A percentile compares a stretch with the other conserved stretches of the same genome.
These are phyloP conservation scores for Alcedo atthis DNA, from an alignment of 2,797 vertebrate species.

Conservation along the genomic window DNA sequence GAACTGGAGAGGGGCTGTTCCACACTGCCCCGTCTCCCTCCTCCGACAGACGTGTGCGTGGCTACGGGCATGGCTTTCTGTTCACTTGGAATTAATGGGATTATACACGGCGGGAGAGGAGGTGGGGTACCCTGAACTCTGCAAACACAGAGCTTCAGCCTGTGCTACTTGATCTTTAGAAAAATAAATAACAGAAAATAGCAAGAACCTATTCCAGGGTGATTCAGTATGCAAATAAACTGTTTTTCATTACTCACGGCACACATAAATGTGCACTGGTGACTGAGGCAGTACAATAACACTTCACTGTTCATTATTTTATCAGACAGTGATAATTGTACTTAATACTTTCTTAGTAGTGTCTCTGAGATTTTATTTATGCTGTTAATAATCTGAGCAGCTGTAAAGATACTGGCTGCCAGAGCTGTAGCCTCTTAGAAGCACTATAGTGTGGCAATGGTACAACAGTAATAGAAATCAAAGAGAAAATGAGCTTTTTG, in stretches of 20 bases:
- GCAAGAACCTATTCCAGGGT: slow-evolving; percentile 19
- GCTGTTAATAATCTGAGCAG: slow-evolving; percentile 61
- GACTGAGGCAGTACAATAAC: slow-evolving; percentile 45
- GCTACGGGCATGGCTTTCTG: neutral
- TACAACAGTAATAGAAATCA: neutral
- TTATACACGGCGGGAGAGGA: neutral
- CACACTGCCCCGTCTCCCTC: neutral
- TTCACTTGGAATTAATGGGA: slow-evolving; percentile 51
- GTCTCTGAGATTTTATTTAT: slow-evolving; percentile 69
- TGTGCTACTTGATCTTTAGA: slow-evolving; percentile 16
- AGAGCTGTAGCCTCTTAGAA: slow-evolving; percentile 47
- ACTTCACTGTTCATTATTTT: slow-evolving; percentile 57
- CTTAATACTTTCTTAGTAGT: slow-evolving; percentile 65
- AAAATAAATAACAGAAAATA: slow-evolving; percentile 31
- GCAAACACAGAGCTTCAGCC: neutral
- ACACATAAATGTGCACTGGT: neutral
- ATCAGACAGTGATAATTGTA: slow-evolving; percentile 62
- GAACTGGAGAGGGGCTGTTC: too few species aligned
- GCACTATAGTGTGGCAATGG: slow-evolving; percentile 30
- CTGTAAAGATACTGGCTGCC: slow-evolving; percentile 39
- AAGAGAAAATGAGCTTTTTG: neutral
- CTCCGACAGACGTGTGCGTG: neutral
- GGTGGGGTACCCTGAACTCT: neutral
- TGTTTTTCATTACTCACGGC: slow-evolving; percentile 21
- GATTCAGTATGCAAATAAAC: slow-evolving; percentile 28